Conservation (phyloP, 2,797 vertebrate genomes). For the Oreochromis grahami region DNA sequence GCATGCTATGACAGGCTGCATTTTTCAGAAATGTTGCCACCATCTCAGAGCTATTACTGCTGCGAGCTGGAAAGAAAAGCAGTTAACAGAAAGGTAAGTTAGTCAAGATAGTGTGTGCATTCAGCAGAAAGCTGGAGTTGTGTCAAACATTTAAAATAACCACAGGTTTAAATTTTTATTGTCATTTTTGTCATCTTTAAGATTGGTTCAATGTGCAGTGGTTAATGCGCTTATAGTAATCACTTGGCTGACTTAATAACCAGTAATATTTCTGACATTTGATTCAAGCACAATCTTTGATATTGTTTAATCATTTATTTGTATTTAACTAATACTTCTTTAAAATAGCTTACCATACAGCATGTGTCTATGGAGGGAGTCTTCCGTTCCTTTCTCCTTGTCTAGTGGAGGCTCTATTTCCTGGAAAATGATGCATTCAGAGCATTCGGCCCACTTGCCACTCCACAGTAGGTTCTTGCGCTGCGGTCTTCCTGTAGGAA, state of each 20-base stretch:
- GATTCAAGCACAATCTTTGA: not conserved
- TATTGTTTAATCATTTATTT: not conserved
- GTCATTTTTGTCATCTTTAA: not conserved
- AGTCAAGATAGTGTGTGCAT: accelerated
- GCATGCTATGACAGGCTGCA: not conserved
- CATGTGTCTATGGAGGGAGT: conserved; percentile 43
- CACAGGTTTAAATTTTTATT: not conserved
- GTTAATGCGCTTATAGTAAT: not conserved
- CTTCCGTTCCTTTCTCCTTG: not conserved
- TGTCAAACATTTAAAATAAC: not conserved
- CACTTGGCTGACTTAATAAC: accelerated
- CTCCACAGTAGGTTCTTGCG: conserved; percentile 39
- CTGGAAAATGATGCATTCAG: conserved; percentile 50
- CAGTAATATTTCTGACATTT: not conserved
- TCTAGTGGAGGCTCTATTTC: conserved; percentile 38
- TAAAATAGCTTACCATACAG: conserved; percentile 37
- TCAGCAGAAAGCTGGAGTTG: not conserved
- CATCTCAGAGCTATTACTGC: not conserved
- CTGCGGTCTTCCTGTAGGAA: not conserved
- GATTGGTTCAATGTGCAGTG: accelerated
- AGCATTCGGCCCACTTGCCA: conserved; percentile 38
- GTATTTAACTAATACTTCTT: not conserved
- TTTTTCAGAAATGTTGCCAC: conserved; percentile 28
- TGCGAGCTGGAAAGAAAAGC: conserved; percentile 13
- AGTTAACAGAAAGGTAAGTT: not conserved